Percentiles rank a stretch among this genome's conserved stretches.
phyloP scores from a whole-genome alignment of 2,888 invertebrate genomes.

The Athalia circularis region DNA sequence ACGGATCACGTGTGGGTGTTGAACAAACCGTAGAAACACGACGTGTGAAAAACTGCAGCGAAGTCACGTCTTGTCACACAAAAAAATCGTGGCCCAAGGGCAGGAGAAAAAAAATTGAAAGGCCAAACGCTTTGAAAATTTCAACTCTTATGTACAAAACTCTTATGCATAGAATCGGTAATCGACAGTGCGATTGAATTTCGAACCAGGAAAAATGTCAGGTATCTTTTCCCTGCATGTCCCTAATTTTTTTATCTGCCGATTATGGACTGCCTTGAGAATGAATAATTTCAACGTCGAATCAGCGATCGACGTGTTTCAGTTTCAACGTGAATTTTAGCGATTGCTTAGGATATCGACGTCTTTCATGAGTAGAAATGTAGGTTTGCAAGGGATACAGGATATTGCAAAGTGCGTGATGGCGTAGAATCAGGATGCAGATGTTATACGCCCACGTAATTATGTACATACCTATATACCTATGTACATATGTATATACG shows the following conservation, averaged over 20 bases:
- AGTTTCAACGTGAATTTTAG: slow-evolving; percentile 32
- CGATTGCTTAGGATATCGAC: slow-evolving; percentile 12
- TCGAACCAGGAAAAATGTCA: too few species aligned
- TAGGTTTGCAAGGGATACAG: slow-evolving; percentile 14
- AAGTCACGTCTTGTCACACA: too few species aligned
- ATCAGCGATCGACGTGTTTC: slow-evolving; percentile 11
- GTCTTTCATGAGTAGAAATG: neutral
- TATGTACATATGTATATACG: slow-evolving; percentile 31
- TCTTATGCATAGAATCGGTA: too few species aligned
- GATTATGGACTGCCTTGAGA: neutral
- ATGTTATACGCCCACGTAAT: slow-evolving; percentile 48
- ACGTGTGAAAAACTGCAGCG: too few species aligned
- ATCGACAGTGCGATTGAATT: too few species aligned
- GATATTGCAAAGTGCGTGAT: slow-evolving; percentile 48
- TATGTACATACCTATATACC: slow-evolving; percentile 32
- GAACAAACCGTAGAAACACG: too few species aligned
- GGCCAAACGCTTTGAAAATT: too few species aligned
- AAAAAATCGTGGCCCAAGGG: too few species aligned
- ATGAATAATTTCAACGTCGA: slow-evolving; percentile 31
- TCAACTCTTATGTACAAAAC: too few species aligned
- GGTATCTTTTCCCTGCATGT: too few species aligned
- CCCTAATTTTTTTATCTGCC: neutral
- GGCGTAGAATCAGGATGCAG: slow-evolving; percentile 56
- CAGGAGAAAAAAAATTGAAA: too few species aligned
- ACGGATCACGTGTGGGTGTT: too few species aligned